Evolutionary conservation across 2,888 invertebrate genomes (phyloP).

Genomic region (Notocelia uddmanniana): DNA sequence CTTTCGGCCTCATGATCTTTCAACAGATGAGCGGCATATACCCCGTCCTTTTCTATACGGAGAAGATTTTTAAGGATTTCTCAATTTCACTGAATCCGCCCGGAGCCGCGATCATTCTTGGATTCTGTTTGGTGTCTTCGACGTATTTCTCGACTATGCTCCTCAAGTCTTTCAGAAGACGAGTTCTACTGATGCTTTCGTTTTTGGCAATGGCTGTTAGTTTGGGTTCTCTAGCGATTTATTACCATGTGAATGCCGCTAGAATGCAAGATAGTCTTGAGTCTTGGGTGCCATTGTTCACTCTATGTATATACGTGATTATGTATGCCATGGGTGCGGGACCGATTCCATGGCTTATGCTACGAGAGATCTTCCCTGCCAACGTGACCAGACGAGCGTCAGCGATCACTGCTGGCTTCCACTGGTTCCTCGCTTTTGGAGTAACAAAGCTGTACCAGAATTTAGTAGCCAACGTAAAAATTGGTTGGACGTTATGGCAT

Average conservation of each 20-base stretch:
- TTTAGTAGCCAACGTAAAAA: slow-evolving; percentile 82
- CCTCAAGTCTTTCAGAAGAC: slow-evolving; percentile 87
- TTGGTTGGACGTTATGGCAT: slow-evolving; percentile 88
- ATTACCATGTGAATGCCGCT: slow-evolving; percentile 74
- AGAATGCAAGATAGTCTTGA: slow-evolving; percentile 52
- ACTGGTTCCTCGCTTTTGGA: slow-evolving; percentile 89
- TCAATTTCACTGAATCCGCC: slow-evolving; percentile 70
- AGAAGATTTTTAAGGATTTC: slow-evolving; percentile 83
- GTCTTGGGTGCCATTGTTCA: slow-evolving; percentile 85
- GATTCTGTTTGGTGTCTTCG: slow-evolving; percentile 85
- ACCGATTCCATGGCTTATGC: slow-evolving; percentile 90
- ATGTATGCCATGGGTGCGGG: slow-evolving; percentile 89
- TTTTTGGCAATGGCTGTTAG: slow-evolving; percentile 85
- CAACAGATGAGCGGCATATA: slow-evolving; percentile 88
- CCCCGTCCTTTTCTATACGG: slow-evolving; percentile 86
- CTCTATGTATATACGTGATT: slow-evolving; percentile 84
- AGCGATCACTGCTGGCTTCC: slow-evolving; percentile 88
- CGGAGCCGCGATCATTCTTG: slow-evolving; percentile 86
- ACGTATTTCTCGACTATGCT: slow-evolving; percentile 85
- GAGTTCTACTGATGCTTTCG: slow-evolving; percentile 87
- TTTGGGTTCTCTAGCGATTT: slow-evolving; percentile 79
- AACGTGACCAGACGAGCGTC: slow-evolving; percentile 88
- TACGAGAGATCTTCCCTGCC: slow-evolving; percentile 88
- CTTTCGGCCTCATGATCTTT: slow-evolving; percentile 88
- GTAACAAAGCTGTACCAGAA: slow-evolving; percentile 88